Percentiles rank a stretch among this genome's conserved stretches.
phyloP scores from a whole-genome alignment of 2,797 vertebrate species.

The Sebastes dallii region DNA sequence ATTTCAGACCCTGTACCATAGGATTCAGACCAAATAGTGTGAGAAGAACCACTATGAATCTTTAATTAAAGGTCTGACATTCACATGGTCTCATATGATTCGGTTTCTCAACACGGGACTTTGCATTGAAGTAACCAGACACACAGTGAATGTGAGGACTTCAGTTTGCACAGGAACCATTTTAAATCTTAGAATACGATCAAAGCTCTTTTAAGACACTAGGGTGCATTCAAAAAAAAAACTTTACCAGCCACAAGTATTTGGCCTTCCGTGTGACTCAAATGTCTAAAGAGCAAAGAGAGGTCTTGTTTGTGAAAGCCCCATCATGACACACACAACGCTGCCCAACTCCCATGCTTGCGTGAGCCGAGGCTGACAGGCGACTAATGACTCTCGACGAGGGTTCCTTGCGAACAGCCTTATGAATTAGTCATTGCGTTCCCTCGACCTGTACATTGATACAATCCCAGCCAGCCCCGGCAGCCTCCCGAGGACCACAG shows the following conservation, averaged over 20 bases:
- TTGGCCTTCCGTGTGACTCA: constrained; percentile 35
- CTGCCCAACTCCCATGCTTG: constrained; percentile 34
- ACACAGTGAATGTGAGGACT: background rate
- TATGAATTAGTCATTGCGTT: constrained; percentile 70
- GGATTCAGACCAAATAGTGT: background rate
- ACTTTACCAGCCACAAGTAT: background rate
- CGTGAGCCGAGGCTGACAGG: constrained; percentile 43
- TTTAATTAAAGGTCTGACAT: background rate
- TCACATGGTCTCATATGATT: background rate
- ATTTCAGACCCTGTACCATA: background rate
- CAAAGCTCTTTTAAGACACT: constrained; percentile 8
- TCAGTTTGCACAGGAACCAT: background rate
- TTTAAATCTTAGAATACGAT: constrained; percentile 24
- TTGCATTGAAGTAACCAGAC: background rate
- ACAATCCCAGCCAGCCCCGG: constrained; percentile 35
- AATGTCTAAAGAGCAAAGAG: constrained; percentile 18
- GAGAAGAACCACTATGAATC: background rate
- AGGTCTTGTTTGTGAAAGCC: constrained; percentile 50
- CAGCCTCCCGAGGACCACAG: constrained; percentile 35
- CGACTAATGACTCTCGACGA: constrained; percentile 58
- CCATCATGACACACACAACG: constrained; percentile 26
- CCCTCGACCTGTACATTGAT: constrained; percentile 58
- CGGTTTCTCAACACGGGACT: background rate
- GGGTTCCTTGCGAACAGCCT: constrained; percentile 43
- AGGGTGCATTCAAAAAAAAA: constrained; percentile 16